A percentile compares a stretch with the other conserved stretches of the same genome.
phyloP scores from a whole-genome alignment of 2,113 vertebrate genomes.

The Ciconia stormi region DNA sequence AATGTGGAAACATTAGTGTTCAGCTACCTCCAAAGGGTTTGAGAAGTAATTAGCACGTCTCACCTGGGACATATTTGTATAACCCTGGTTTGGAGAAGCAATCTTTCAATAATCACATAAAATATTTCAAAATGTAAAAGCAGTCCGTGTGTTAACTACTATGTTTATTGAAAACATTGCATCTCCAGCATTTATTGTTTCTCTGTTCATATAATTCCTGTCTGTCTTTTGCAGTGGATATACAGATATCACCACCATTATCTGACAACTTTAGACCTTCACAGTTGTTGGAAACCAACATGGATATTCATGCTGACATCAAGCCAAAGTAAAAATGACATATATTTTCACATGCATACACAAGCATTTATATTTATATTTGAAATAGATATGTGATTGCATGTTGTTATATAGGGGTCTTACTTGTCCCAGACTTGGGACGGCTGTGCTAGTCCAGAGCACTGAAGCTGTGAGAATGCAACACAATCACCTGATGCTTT shows the following conservation, averaged over 20 bases:
- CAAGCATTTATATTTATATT: not conserved
- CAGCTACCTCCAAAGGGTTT: not conserved
- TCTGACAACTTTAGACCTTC: not conserved
- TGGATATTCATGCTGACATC: constrained; percentile 49
- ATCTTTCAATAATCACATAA: not conserved
- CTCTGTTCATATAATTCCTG: not conserved
- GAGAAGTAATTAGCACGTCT: not conserved
- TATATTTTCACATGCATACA: not conserved
- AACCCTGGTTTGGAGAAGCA: not conserved
- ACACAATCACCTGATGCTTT: not conserved
- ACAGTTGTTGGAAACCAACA: constrained; percentile 38
- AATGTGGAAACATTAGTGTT: not conserved
- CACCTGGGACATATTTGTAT: not conserved
- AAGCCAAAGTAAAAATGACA: constrained; percentile 47
- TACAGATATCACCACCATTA: constrained; percentile 22
- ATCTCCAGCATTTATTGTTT: not conserved
- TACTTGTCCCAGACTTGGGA: not conserved
- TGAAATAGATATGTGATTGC: not conserved
- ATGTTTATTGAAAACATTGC: not conserved
- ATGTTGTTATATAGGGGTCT: not conserved
- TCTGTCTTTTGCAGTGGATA: constrained; percentile 55
- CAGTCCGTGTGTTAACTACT: not conserved
- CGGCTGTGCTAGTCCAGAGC: not conserved
- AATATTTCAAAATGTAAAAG: not conserved
- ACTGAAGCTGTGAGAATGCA: not conserved